These are phyloP conservation scores for Alectoris magna DNA, from an alignment of 2,797 vertebrate species.

Conservation along the genomic window DNA sequence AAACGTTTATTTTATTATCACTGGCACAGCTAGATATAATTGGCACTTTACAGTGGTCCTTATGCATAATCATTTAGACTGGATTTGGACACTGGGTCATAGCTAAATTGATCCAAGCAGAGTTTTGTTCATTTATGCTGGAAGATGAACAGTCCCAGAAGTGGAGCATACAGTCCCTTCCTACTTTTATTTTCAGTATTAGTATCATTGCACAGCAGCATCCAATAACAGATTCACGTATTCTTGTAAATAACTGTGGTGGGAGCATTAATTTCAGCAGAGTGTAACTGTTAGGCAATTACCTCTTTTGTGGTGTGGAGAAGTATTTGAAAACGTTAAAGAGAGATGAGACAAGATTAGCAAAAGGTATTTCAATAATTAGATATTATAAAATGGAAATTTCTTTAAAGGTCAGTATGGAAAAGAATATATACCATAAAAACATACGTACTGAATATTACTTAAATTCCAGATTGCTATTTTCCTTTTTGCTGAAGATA, in stretches of 20 bases:
- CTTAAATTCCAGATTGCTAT: background rate
- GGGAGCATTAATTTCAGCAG: background rate
- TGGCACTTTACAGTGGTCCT: background rate
- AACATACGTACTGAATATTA: background rate
- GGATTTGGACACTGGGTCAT: conserved; percentile 11
- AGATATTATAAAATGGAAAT: background rate
- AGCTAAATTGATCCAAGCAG: background rate
- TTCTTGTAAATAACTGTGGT: conserved; percentile 2
- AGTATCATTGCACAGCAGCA: background rate
- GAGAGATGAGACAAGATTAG: background rate
- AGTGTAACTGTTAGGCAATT: background rate
- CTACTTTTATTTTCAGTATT: conserved; percentile 1
- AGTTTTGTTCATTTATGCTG: background rate
- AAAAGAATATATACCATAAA: background rate
- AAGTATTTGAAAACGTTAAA: background rate
- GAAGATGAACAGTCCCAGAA: conserved; percentile 19
- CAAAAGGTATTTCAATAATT: background rate
- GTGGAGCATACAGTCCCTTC: background rate
- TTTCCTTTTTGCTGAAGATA: background rate
- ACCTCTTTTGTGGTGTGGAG: background rate
- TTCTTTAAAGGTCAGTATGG: background rate
- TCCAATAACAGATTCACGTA: background rate
- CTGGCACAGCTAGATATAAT: background rate
- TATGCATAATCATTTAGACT: background rate
- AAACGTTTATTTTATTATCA: background rate